Conservation (phyloP, 1,140 invertebrate genomes). For the Micrasema minimum region DNA sequence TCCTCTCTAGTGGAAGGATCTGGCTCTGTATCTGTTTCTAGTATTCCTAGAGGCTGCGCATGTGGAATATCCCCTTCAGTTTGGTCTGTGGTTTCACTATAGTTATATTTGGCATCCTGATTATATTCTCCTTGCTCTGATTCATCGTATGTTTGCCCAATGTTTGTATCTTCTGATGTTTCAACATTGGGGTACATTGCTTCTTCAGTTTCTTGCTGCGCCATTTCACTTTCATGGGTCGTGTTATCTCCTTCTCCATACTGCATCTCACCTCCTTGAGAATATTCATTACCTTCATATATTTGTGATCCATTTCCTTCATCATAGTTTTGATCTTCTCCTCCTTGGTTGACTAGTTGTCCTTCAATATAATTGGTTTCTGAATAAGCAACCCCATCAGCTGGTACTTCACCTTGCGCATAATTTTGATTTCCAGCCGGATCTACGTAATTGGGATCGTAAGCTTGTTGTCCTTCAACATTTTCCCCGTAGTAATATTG, state of each 20-base stretch:
- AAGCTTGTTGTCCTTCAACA: slow-evolving; percentile 4
- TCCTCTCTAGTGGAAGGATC: slow-evolving; percentile 43
- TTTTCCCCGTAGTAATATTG: slow-evolving; percentile 32
- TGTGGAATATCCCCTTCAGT: not conserved
- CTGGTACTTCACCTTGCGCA: slow-evolving; percentile 1
- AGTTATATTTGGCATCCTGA: slow-evolving; percentile 36
- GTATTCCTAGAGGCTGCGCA: slow-evolving; percentile 44
- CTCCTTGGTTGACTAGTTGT: not conserved
- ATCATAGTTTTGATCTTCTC: slow-evolving; percentile 11
- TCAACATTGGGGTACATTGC: slow-evolving; percentile 21
- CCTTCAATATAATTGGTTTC: not conserved
- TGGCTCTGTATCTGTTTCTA: slow-evolving; percentile 47
- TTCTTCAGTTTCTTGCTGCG: slow-evolving; percentile 20
- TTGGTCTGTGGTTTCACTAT: slow-evolving; percentile 27
- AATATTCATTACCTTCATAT: slow-evolving; percentile 21
- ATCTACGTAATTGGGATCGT: slow-evolving; percentile 25
- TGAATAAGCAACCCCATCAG: not conserved
- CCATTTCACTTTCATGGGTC: slow-evolving; percentile 9
- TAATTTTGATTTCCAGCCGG: slow-evolving; percentile 12
- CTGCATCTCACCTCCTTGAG: not conserved
- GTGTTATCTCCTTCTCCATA: not conserved
- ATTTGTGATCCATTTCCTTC: slow-evolving; percentile 11
- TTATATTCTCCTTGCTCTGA: not conserved
- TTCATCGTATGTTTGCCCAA: slow-evolving; percentile 19
- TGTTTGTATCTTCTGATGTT: slow-evolving; percentile 25